Evolutionary conservation across 2,888 invertebrate genomes (phyloP).

Genomic region (Apeira syringaria): DNA sequence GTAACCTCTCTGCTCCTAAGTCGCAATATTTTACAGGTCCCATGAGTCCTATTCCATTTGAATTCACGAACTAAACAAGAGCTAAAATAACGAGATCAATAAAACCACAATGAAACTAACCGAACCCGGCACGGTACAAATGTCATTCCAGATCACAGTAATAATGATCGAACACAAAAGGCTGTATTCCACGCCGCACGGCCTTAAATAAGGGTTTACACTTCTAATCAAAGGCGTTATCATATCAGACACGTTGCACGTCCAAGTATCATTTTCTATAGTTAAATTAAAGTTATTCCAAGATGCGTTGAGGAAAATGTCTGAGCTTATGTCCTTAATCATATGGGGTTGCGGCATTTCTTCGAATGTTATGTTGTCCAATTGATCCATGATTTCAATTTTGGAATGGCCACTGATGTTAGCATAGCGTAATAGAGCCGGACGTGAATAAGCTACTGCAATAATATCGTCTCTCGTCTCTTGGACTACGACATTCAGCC

Average conservation of each 20-base stretch:
- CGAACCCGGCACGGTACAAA: conserved; percentile 81
- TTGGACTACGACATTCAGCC: conserved; percentile 93
- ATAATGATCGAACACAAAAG: conserved; percentile 91
- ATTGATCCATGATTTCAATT: conserved; percentile 43
- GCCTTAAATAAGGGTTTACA: conserved; percentile 91
- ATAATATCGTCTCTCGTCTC: conserved; percentile 94
- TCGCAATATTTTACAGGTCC: too few relatives aligned
- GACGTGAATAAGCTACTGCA: conserved; percentile 62
- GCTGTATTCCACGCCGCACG: conserved; percentile 93
- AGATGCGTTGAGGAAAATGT: conserved; percentile 33
- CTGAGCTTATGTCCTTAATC: conserved; percentile 24
- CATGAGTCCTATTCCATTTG: neutral
- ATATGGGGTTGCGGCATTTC: conserved; percentile 27
- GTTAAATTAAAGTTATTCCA: conserved; percentile 42
- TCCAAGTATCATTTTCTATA: conserved; percentile 51
- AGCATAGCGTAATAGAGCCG: conserved; percentile 58
- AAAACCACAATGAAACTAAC: conserved; percentile 45
- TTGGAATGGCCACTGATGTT: conserved; percentile 58
- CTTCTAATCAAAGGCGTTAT: conserved; percentile 84
- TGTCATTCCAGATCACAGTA: conserved; percentile 91
- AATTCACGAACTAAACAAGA: conserved; percentile 5
- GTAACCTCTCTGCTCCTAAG: too few relatives aligned
- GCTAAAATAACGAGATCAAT: conserved; percentile 14
- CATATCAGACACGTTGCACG: conserved; percentile 76
- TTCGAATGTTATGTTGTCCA: conserved; percentile 48